Evolutionary conservation across 2,797 vertebrate genomes (phyloP), one percentile per base, ranked within the genome.

Genomic region (Eospalax fontanierii): DNA sequence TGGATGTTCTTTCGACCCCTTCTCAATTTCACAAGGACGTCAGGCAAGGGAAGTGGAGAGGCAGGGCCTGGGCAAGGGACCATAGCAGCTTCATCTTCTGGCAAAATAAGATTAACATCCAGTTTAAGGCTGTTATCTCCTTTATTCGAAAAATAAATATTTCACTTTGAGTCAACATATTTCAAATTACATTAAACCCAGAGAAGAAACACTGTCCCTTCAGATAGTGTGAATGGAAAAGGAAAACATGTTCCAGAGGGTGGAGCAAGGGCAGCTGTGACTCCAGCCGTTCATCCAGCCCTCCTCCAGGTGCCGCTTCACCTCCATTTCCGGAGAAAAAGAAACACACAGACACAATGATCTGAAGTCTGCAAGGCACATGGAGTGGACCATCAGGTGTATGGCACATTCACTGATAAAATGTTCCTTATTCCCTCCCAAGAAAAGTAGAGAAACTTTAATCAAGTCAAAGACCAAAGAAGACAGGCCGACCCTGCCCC

Each of bases 91-190:
- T 1, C 68, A 35, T 6, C 90, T 89, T 92, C 86, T 80, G 79
- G 30, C 92, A 96, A 98, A 97, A 97, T 82, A 98, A 96, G 92
- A 93, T 71, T 92, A 97, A 96, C 79, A 93, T 83, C 94, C 95
- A 85, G 93, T 94, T 96, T 97, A 98, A 98, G 98, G 98, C 80
- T 97, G 96, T 95, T 95, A 95, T 98, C 97, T 98, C 97, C 98
- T 98, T 99, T 99, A 98, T 99, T 99, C 98, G 97, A 99, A 99
- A 99, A 99, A 99, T 98, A 99, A 99, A 99, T 99, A 99, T 98
- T 97, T 98, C 97, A 97, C 98, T 98, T 97, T 98, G 98, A 98
- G 94, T 98, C 94, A 97, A 97, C 98, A 98, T 96, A 98, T 98
- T 98, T 98, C 97, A 98, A 98, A 96, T 97, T 97, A 97, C 98